A percentile compares a stretch with the other conserved stretches of the same genome.
Conservation (phyloP, 1,140 invertebrate species). For the Hydropsyche tenuis region DNA sequence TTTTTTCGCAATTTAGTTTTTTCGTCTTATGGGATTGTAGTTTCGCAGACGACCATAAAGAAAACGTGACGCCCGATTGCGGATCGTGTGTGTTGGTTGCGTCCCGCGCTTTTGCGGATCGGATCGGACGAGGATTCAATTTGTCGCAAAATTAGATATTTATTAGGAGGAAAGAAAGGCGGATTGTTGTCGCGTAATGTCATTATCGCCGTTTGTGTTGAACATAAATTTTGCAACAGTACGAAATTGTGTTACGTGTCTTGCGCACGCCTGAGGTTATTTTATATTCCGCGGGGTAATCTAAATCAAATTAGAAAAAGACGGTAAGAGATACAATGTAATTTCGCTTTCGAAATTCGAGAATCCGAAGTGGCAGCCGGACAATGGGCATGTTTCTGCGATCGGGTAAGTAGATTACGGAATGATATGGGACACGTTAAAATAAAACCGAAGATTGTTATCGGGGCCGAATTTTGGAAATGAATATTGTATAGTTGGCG, state of each 20-base stretch:
- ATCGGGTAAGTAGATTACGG: neutral
- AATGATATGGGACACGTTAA: neutral
- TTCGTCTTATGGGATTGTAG: neutral
- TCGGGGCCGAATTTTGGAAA: neutral
- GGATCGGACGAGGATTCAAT: too few species aligned
- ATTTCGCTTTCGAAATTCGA: constrained; percentile 19
- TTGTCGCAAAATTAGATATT: too few species aligned
- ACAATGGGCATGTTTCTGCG: constrained; percentile 11
- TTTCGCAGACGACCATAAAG: neutral
- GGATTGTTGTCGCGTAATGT: too few species aligned
- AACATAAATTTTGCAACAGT: too few species aligned
- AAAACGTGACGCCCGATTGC: constrained; percentile 3
- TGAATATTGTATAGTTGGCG: too few species aligned
- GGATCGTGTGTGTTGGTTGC: neutral
- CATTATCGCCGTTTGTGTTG: too few species aligned
- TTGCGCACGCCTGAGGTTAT: neutral
- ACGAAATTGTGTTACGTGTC: too few species aligned
- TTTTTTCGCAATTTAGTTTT: neutral
- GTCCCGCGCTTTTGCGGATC: too few species aligned
- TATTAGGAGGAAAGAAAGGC: too few species aligned
- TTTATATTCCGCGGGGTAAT: constrained; percentile 11
- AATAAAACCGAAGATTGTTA: constrained; percentile 6
- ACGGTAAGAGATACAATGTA: neutral
- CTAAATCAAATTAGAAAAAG: constrained; percentile 33
- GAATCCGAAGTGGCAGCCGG: constrained; percentile 17